Conservation (phyloP, 2,888 invertebrate species). For the Thyatira batis region DNA sequence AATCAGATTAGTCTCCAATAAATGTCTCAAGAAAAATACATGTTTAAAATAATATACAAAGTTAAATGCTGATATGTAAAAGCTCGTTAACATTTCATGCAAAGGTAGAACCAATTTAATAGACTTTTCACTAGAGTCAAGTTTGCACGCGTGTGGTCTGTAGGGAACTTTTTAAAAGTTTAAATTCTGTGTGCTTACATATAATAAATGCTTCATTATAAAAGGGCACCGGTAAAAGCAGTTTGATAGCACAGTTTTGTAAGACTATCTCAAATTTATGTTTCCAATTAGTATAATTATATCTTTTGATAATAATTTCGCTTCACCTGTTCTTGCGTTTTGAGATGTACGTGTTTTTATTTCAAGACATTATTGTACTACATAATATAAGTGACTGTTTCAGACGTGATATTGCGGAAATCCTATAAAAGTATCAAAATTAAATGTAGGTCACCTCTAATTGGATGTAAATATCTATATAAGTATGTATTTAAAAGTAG, state of each 20-base stretch:
- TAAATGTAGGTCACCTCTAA: too few relatives aligned
- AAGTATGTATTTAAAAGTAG: too few relatives aligned
- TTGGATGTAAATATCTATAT: too few relatives aligned
- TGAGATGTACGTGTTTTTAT: too few relatives aligned
- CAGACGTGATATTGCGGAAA: too few relatives aligned
- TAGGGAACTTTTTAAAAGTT: neutral
- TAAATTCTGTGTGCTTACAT: neutral
- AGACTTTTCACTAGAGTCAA: neutral
- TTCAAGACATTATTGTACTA: too few relatives aligned
- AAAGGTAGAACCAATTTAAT: neutral
- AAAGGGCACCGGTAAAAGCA: neutral
- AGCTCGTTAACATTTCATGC: neutral
- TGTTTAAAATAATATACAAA: too few relatives aligned
- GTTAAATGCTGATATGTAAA: neutral
- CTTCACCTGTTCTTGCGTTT: neutral
- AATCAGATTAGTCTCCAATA: too few relatives aligned
- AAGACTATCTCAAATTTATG: neutral
- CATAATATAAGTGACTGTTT: too few relatives aligned
- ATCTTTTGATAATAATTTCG: neutral
- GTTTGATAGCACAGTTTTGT: neutral
- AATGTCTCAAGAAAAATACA: too few relatives aligned
- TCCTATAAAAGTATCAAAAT: too few relatives aligned
- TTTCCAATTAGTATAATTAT: neutral
- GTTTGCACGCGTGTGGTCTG: neutral
- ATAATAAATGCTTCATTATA: neutral